Conservation (phyloP, 2,888 invertebrate species). For the Chrysolina oricalcia region DNA sequence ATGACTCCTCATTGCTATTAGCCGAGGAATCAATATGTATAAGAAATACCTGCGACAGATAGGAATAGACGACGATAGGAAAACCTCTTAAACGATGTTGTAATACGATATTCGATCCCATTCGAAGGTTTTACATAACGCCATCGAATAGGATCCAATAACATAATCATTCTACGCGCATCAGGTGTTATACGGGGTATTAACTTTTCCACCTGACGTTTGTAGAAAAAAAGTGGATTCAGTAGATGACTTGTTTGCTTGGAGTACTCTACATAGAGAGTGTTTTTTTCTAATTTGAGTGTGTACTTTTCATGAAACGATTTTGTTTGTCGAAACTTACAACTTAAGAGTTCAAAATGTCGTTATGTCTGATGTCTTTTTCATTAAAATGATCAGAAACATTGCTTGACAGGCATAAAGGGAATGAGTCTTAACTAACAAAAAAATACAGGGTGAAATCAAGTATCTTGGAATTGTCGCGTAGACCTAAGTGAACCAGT, state of each 20-base stretch:
- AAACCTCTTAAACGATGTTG: conserved; percentile 14
- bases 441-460: too few species aligned
- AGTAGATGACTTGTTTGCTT: neutral
- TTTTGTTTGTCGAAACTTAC: too few species aligned
- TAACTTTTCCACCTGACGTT: neutral
- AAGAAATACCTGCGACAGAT: neutral
- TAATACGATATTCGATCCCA: conserved; percentile 4
- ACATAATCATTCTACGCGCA: neutral
- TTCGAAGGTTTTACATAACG: conserved; percentile 14
- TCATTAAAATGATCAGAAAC: too few species aligned
- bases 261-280: neutral
- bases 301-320: too few species aligned
- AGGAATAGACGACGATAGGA: neutral
- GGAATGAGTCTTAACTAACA: too few species aligned
- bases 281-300: too few species aligned
- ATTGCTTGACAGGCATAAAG: too few species aligned
- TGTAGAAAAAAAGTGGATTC: neutral
- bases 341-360: too few species aligned
- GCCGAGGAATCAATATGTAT: neutral
- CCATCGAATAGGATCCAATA: conserved; percentile 1
- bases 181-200: neutral
- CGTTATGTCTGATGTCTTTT: too few species aligned
- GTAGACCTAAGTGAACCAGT: too few species aligned
- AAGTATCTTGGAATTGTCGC: too few species aligned
- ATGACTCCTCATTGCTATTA: conserved; percentile 3